Evolutionary conservation across 2,113 vertebrate genomes (phyloP).

Genomic region (Suncus etruscus): DNA sequence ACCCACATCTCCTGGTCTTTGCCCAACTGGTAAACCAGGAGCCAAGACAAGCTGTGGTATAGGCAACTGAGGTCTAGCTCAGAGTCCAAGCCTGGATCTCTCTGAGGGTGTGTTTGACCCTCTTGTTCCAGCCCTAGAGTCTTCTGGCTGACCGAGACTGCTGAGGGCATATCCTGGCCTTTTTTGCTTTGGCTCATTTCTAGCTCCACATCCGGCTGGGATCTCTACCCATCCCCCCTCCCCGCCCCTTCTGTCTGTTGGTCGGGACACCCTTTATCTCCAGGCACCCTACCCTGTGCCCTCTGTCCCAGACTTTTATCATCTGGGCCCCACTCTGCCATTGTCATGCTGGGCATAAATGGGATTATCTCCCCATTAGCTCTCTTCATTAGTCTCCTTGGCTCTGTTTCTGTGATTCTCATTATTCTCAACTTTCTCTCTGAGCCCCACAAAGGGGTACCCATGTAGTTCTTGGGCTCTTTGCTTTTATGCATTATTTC

Average conservation of each 20-base stretch:
- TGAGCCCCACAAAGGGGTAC: conserved; percentile 29
- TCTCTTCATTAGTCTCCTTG: neutral
- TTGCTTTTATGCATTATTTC: neutral
- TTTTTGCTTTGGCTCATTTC: neutral
- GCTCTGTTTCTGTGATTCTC: neutral
- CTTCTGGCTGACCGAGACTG: conserved; percentile 19
- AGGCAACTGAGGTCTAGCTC: fast-evolving
- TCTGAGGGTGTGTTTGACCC: neutral
- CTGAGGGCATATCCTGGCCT: neutral
- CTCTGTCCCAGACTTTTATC: neutral
- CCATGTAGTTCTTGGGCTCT: neutral
- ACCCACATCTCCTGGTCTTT: too few relatives aligned
- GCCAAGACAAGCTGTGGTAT: too few relatives aligned
- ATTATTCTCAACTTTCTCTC: neutral
- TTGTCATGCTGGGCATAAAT: conserved; percentile 65
- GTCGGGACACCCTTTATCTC: conserved; percentile 46
- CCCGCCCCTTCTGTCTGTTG: neutral
- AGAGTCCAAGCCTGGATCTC: neutral
- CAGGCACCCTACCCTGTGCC: neutral
- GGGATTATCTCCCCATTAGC: conserved; percentile 76
- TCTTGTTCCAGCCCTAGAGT: neutral
- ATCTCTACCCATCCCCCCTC: too few relatives aligned
- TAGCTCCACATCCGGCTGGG: conserved; percentile 11
- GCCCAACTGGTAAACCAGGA: neutral
- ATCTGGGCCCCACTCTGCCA: conserved; percentile 55